Base-by-base conservation (phyloP, 2,888 invertebrate genomes). In the Altica lythri region DNA sequence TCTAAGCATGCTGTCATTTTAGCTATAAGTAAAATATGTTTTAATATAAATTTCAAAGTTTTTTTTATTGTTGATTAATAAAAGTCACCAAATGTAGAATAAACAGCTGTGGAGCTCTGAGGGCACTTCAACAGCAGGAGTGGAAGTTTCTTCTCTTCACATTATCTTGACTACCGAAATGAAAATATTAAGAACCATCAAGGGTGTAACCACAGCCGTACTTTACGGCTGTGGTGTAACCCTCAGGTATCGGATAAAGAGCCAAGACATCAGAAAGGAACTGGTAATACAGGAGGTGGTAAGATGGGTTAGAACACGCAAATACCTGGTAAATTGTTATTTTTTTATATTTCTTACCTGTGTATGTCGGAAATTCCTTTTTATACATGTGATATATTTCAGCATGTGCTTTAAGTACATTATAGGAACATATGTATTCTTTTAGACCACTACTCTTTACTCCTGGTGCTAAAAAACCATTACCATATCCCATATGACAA, bases 341-440 rank as follows among this genome's bases (percentile, higher is more conserved):
- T 2, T n/a, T 25, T 25, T 8, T 8, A 25, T 25, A 16, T 3
- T 42, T 12, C 12, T 59, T 67, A 1, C 77, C 64, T 53, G 80
- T 77, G 68, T 53, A 49, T 10, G 45, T n/a, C 5, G 54, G 77
- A 72, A 83, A 88, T 8, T 80, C 78, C 1, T 79, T 74, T 42
- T 85, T 78, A 68, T 87, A 88, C 32, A 86, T 69, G 53, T 82
- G 80, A 71, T 84, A 89, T 0, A 81, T 80, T 62, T 79, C 81
- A 1, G 85, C 86, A 64, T 90, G 89, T 0, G 88, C 82, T 63
- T 84, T 79, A 9, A 89, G 74, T 27, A 85, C 72, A 42, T 81
- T 83, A 65, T 87, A 84, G 45, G 81, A 82, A 67, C 84, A 86
- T 34, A 82, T 68, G 69, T 89, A 89, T 61, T 83, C 81, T 5